Evolutionary conservation across 1,140 invertebrate species (phyloP), one percentile per base, ranked within the genome.

Genomic region (Asbolus verrucosus): DNA sequence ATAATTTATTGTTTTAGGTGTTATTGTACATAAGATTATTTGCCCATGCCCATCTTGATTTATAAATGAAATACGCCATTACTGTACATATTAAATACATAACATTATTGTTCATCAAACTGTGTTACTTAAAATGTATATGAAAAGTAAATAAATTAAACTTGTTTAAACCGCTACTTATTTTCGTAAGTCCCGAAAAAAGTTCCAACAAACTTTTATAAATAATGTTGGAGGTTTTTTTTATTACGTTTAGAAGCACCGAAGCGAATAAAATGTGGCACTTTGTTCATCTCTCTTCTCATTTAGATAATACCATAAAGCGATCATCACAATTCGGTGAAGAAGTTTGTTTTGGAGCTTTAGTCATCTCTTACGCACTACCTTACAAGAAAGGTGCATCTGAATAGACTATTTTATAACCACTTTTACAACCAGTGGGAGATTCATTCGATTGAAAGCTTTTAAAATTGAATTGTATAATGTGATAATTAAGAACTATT

Each of bases 121-220:
- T 54, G 46, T 54, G 46, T 54, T n/a, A n/a, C n/a, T n/a, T 54
- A 54, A 54, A 54, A 54, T 54, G 46, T 54, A 54, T 54, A 43
- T 43, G 14, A 54, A 54, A 54, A 54, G 19, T 19, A 46, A 38
- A 16, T 16, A 43, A 54, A 54, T 19, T 54, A 54, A 54, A 54
- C 46, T 54, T 54, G 46, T 54, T 54, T 54, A 54, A 54, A 43
- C 39, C 3, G 39, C 16, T 13, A 2, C 46, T 6, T 13, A 11
- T 27, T 27, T 54, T 27, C 1, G n/a, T 11, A 13, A 11, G n/a
- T 15, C 46, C 24, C 8, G 24, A 8, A n/a, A n/a, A n/a, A 27
- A 27, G 24, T 27, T 27, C 8, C 24, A 8, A n/a, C 24, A 4
- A 27, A 27, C 24, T 27, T 8, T 27, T n/a, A 3, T 27, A 27